These are phyloP conservation scores for Acrocyrtus sp. DNA, from an alignment of 2,888 invertebrate genomes.

Conservation along the genomic window DNA sequence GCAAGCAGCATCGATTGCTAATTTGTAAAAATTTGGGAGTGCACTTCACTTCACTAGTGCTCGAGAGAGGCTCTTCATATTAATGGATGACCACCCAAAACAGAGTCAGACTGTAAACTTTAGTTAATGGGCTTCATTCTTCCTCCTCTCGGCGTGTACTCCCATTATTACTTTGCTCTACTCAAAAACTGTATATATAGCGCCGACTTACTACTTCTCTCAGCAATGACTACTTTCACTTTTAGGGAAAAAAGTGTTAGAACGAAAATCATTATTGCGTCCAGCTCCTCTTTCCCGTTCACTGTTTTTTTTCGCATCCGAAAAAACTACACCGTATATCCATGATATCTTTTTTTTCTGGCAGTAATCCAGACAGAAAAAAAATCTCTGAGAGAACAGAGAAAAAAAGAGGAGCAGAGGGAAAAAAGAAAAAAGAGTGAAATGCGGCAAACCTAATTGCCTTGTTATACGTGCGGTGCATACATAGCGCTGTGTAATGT, in stretches of 20 bases:
- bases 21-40: constrained; percentile 36
- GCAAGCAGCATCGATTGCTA: constrained; percentile 48
- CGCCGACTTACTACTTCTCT: too few relatives aligned
- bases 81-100: neutral
- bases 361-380: constrained; percentile 50
- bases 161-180: neutral
- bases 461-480: constrained; percentile 56
- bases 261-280: constrained; percentile 39
- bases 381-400: constrained; percentile 40
- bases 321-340: neutral
- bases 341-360: constrained; percentile 34
- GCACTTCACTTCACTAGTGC: neutral
- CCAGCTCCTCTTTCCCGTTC: too few relatives aligned
- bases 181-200: too few relatives aligned
- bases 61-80: neutral
- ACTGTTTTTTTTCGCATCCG: neutral
- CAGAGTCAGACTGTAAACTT: neutral
- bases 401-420: constrained; percentile 3
- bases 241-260: constrained; percentile 36
- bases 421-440: neutral
- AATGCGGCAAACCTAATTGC: constrained; percentile 57
- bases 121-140: constrained; percentile 11
- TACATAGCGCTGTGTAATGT: constrained; percentile 47
- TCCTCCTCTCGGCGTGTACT: neutral
- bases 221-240: neutral